phyloP scores from a whole-genome alignment of 1,140 invertebrate genomes.

The Drosophila sturtevanti region DNA sequence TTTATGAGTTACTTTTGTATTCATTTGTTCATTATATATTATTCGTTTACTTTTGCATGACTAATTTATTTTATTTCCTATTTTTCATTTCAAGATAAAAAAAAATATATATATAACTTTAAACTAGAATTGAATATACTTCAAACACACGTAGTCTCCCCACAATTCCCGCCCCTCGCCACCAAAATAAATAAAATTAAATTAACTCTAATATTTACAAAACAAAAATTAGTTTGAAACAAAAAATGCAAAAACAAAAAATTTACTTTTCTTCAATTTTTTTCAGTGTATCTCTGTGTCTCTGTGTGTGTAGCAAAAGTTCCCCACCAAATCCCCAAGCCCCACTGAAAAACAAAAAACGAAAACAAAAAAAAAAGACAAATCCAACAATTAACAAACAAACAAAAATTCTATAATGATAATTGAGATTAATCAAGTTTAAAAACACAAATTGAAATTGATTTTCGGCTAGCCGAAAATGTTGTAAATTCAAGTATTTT shows the following conservation, averaged over 20 bases:
- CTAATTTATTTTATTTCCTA: background rate
- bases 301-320: slow-evolving; percentile 73
- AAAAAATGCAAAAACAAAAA: slow-evolving; percentile 22
- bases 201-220: background rate
- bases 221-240: background rate
- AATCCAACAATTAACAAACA: slow-evolving; percentile 27
- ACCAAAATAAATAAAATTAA: background rate
- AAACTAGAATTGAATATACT: slow-evolving; percentile 4
- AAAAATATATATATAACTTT: background rate
- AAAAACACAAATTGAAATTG: slow-evolving; percentile 3
- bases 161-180: background rate
- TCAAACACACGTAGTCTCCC: background rate
- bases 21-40: background rate
- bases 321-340: slow-evolving; percentile 31
- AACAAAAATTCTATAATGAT: slow-evolving; percentile 9
- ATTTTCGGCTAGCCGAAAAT: slow-evolving; percentile 23
- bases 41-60: background rate
- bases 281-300: slow-evolving; percentile 79
- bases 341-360: slow-evolving; percentile 36
- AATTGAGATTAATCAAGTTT: slow-evolving; percentile 10
- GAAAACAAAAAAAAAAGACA: slow-evolving; percentile 15
- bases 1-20: background rate
- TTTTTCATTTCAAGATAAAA: background rate
- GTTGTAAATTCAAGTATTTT: background rate
- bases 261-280: slow-evolving; percentile 71